A percentile compares a stretch with the other conserved stretches of the same genome.
phyloP scores from a whole-genome alignment of 1,140 invertebrate genomes.

The Aradophagus sp. region DNA sequence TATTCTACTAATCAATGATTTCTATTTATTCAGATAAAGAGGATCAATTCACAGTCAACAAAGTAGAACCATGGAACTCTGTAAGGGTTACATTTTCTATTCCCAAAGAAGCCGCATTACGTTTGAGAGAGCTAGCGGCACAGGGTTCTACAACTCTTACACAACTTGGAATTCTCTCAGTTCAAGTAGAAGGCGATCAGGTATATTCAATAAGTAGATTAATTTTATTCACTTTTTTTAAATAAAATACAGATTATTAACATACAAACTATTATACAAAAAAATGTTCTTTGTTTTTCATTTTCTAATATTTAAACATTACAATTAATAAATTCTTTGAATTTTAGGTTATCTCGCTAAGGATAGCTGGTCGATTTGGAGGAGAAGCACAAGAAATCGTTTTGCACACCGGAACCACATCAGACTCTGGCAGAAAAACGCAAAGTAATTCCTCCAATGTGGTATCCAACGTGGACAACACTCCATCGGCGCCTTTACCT shows the following conservation, averaged over 20 bases:
- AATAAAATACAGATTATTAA: not conserved
- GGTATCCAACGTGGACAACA: slow-evolving; percentile 58
- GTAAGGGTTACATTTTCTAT: slow-evolving; percentile 97
- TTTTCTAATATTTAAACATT: too few species aligned
- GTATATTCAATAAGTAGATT: slow-evolving; percentile 71
- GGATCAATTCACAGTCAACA: slow-evolving; percentile 79
- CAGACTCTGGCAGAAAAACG: slow-evolving; percentile 68
- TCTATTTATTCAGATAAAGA: slow-evolving; percentile 74
- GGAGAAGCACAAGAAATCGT: slow-evolving; percentile 86
- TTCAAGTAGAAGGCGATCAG: slow-evolving; percentile 97
- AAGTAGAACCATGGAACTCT: slow-evolving; percentile 99
- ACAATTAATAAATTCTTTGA: too few species aligned
- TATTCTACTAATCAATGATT: too few species aligned
- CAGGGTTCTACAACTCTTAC: slow-evolving; percentile 90
- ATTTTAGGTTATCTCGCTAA: slow-evolving; percentile 85
- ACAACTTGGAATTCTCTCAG: slow-evolving; percentile 93
- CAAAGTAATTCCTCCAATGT: slow-evolving; percentile 64
- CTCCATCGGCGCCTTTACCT: slow-evolving; percentile 66
- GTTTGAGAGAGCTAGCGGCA: slow-evolving; percentile 91
- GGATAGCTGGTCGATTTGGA: slow-evolving; percentile 84
- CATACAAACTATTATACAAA: slow-evolving; percentile 3
- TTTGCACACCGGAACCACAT: slow-evolving; percentile 77
- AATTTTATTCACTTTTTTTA: not conserved
- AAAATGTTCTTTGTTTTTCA: slow-evolving; percentile 5
- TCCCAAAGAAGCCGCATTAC: slow-evolving; percentile 92